Evolutionary conservation across 2,888 invertebrate genomes (phyloP).

Genomic region (Caenorhabditis uteleia): DNA sequence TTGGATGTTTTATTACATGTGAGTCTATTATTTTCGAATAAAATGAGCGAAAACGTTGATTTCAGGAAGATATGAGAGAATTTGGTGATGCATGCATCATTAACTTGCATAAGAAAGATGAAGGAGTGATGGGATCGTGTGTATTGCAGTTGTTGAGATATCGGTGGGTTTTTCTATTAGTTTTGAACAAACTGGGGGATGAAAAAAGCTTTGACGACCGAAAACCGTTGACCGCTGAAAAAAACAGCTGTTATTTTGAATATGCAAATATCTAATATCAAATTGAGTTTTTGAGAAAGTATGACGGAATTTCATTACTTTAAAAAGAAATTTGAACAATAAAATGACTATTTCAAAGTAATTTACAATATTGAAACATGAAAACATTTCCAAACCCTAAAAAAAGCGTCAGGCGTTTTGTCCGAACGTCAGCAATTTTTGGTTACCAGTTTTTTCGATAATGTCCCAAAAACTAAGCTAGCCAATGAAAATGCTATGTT

Average conservation of each 20-base stretch:
- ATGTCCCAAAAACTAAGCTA: no score
- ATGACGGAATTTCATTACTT: no score
- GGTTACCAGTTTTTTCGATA: no score
- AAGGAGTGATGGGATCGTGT: constrained; percentile 18
- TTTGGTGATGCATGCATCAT: constrained; percentile 24
- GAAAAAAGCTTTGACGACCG: background rate
- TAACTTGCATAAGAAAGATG: constrained; percentile 19
- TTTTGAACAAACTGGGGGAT: background rate
- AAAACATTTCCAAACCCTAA: no score
- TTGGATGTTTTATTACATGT: constrained; percentile 21
- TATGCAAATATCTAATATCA: no score
- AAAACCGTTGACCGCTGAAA: background rate
- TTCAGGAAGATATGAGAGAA: constrained; percentile 31
- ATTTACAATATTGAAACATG: no score
- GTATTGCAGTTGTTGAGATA: constrained; percentile 37
- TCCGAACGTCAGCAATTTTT: no score
- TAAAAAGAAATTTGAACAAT: no score
- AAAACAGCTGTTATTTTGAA: background rate
- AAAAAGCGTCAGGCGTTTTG: no score
- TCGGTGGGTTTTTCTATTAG: constrained; percentile 17
- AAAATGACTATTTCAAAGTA: no score
- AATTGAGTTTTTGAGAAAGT: no score
- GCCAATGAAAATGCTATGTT: no score
- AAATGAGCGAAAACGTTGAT: background rate
- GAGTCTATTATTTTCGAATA: background rate